Evolutionary conservation across 2,113 vertebrate genomes (phyloP).

Genomic region (Sceloporus undulatus): DNA sequence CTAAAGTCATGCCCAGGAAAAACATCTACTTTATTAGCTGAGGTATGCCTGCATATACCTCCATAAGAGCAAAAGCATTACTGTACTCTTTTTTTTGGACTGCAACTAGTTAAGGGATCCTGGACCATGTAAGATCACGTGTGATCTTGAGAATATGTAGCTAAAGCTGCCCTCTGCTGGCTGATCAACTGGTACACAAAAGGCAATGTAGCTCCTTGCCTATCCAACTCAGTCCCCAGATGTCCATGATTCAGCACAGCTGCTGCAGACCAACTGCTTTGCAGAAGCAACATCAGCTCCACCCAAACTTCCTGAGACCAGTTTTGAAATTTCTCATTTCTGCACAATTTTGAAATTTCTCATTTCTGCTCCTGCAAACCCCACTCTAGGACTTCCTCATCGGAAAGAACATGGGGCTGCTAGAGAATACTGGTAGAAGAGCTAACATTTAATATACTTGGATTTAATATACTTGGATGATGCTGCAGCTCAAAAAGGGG

Average conservation of each 20-base stretch:
- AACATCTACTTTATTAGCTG: too few species aligned
- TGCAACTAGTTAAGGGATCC: too few species aligned
- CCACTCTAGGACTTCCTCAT: constrained; percentile 22
- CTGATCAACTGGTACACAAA: neutral
- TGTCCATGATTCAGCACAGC: constrained; percentile 17
- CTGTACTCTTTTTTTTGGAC: too few species aligned
- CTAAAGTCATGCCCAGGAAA: too few species aligned
- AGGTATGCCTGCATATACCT: too few species aligned
- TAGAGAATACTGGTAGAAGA: neutral
- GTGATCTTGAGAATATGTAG: too few species aligned
- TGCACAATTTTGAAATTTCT: neutral
- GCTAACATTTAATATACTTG: neutral
- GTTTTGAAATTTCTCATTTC: constrained; percentile 18
- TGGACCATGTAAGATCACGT: neutral
- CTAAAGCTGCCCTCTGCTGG: neutral
- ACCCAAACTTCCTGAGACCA: constrained; percentile 18
- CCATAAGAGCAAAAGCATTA: too few species aligned
- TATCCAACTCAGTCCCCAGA: neutral
- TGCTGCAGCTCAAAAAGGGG: too few species aligned
- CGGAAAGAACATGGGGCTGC: neutral
- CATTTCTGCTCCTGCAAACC: neutral
- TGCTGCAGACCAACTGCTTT: neutral
- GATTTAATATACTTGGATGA: neutral
- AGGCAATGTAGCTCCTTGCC: neutral
- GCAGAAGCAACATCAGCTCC: neutral